Percentiles rank a stretch among this genome's conserved stretches.
Conservation (phyloP, 2,888 invertebrate genomes). For the Ceratothoa steindachneri region DNA sequence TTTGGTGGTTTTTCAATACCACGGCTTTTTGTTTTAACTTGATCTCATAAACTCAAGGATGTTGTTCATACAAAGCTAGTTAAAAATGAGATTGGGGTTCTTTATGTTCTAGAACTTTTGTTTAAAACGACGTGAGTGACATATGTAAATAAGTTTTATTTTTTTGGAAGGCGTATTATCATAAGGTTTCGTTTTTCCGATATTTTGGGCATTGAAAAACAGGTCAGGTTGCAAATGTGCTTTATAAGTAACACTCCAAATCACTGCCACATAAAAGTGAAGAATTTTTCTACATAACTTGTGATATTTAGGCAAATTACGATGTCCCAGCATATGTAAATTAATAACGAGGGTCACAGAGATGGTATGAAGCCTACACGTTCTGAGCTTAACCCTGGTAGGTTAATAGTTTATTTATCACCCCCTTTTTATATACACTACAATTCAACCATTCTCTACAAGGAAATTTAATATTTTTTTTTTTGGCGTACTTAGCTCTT, state of each 20-base stretch:
- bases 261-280: neutral
- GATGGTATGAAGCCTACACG: neutral
- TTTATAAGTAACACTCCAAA: neutral
- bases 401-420: neutral
- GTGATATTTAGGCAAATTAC: neutral
- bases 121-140: neutral
- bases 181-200: neutral
- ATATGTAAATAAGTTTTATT: neutral
- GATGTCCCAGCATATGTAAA: neutral
- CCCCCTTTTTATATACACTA: too few relatives aligned
- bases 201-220: neutral
- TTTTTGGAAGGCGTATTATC: neutral
- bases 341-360: neutral
- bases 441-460: too few relatives aligned
- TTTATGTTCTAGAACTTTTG: neutral
- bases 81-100: neutral
- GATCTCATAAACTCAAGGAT: conserved; percentile 8
- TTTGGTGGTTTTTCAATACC: neutral
- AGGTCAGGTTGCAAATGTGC: neutral
- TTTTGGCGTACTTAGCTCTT: too few relatives aligned
- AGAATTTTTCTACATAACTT: neutral
- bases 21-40: neutral
- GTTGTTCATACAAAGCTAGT: neutral
- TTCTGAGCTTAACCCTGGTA: neutral
- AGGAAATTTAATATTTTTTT: too few relatives aligned